A percentile compares a stretch with the other conserved stretches of the same genome.
Conservation (phyloP, 2,113 vertebrate species). For the Rhizomys pruinosus region DNA sequence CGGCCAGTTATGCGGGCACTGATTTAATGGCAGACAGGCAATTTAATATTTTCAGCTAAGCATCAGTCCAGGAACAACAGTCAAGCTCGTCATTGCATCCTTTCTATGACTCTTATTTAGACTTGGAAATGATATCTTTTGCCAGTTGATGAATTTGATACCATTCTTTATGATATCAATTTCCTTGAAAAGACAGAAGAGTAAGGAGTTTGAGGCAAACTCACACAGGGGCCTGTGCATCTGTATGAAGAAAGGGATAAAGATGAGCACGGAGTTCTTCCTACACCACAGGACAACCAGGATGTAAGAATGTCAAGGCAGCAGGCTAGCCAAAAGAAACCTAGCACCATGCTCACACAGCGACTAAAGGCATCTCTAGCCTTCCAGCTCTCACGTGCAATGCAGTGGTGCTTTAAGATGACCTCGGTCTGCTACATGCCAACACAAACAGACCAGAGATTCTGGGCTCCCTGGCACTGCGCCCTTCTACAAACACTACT, state of each 20-base stretch:
- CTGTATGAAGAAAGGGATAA: conserved; percentile 41
- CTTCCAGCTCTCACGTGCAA: not conserved
- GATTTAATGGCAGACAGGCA: conserved; percentile 84
- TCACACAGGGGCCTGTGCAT: conserved; percentile 60
- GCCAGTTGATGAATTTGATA: conserved; percentile 84
- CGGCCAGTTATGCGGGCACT: conserved; percentile 83
- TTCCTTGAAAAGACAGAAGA: conserved; percentile 85
- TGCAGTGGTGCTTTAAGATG: not conserved
- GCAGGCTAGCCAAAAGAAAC: conserved; percentile 36
- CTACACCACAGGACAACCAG: not conserved
- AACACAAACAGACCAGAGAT: conserved; percentile 55
- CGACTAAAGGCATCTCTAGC: not conserved
- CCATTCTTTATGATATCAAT: conserved; percentile 84
- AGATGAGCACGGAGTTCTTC: conserved; percentile 56
- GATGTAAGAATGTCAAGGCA: conserved; percentile 54
- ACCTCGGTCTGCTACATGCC: not conserved
- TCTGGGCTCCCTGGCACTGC: not conserved
- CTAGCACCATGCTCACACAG: not conserved
- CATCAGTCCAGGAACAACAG: conserved; percentile 76
- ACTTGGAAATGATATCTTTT: conserved; percentile 85
- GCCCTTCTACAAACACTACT: not conserved
- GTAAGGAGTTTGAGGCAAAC: conserved; percentile 70
- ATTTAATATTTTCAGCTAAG: conserved; percentile 85
- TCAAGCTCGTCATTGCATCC: conserved; percentile 66
- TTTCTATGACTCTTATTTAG: conserved; percentile 68